Conservation (phyloP, 2,113 vertebrate genomes). For the Butastur rufipennis region DNA sequence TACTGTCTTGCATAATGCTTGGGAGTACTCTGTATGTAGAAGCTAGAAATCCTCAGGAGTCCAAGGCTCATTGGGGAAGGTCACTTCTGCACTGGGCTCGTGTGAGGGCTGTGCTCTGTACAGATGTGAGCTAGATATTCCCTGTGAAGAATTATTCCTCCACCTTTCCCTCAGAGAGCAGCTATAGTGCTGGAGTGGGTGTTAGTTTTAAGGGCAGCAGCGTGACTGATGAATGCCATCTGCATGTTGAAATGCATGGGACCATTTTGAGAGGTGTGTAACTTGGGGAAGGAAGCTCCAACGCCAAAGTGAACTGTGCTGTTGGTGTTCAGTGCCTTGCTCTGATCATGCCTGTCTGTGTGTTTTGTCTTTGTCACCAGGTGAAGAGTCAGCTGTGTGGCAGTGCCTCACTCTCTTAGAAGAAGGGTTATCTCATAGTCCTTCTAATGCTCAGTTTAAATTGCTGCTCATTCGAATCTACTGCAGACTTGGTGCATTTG, state of each 20-base stretch:
- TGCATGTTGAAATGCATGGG: not conserved
- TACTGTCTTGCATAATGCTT: not conserved
- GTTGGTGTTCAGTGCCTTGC: not conserved
- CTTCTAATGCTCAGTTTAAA: constrained; percentile 97
- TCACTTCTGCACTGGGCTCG: not conserved
- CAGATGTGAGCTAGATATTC: not conserved
- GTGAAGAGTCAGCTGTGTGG: constrained; percentile 87
- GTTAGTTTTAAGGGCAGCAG: not conserved
- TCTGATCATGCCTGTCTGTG: not conserved
- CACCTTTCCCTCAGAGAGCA: not conserved
- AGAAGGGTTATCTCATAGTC: constrained; percentile 86
- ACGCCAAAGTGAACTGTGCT: rapidly evolving
- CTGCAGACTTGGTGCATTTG: constrained; percentile 91
- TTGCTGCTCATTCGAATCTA: constrained; percentile 95
- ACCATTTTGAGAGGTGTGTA: not conserved
- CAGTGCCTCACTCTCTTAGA: constrained; percentile 85
- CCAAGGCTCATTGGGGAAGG: not conserved
- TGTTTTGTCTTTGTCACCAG: constrained; percentile 66
- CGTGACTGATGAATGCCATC: not conserved
- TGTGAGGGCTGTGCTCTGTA: not conserved
- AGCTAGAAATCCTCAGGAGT: not conserved
- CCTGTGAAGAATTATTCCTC: not conserved
- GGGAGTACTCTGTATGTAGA: rapidly evolving
- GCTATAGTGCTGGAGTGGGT: not conserved
- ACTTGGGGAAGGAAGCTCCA: too few relatives aligned